A percentile compares a stretch with the other conserved stretches of the same genome.
Conservation (phyloP, 2,888 invertebrate genomes). For the Pediacus dermestoides region DNA sequence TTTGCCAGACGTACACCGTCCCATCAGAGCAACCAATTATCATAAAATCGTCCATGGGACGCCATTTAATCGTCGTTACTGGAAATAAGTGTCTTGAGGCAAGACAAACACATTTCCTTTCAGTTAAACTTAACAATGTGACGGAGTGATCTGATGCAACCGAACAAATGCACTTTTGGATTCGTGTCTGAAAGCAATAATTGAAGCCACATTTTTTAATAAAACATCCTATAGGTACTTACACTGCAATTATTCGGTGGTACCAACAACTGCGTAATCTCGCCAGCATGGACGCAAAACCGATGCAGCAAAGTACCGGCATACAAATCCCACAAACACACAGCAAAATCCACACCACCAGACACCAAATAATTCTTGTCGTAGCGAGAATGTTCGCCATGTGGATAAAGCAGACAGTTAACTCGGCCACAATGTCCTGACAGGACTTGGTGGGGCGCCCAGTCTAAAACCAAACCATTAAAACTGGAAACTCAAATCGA, state of each 20-base stretch:
- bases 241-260: conserved; percentile 89
- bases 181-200: conserved; percentile 66
- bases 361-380: conserved; percentile 87
- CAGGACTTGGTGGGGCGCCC: conserved; percentile 85
- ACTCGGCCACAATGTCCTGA: conserved; percentile 90
- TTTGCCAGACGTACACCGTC: conserved; percentile 99
- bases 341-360: conserved; percentile 97
- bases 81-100: conserved; percentile 93
- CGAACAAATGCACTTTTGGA: conserved; percentile 92
- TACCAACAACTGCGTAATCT: conserved; percentile 89
- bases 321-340: conserved; percentile 93
- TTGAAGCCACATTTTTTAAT: too few species aligned
- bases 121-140: conserved; percentile 84
- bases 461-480: conserved; percentile 55
- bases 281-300: conserved; percentile 97
- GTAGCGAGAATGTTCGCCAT: conserved; percentile 84
- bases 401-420: conserved; percentile 92
- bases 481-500: neutral
- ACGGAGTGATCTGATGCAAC: conserved; percentile 98
- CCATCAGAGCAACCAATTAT: conserved; percentile 96
- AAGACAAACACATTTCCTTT: conserved; percentile 91
- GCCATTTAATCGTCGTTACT: conserved; percentile 92
- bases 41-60: conserved; percentile 96
- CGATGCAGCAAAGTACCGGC: conserved; percentile 85
- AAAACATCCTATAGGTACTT: conserved; percentile 43